A percentile compares a stretch with the other conserved stretches of the same genome.
These are phyloP conservation scores for Panzeria rudis DNA, from an alignment of 2,888 invertebrate species.

Conservation along the genomic window DNA sequence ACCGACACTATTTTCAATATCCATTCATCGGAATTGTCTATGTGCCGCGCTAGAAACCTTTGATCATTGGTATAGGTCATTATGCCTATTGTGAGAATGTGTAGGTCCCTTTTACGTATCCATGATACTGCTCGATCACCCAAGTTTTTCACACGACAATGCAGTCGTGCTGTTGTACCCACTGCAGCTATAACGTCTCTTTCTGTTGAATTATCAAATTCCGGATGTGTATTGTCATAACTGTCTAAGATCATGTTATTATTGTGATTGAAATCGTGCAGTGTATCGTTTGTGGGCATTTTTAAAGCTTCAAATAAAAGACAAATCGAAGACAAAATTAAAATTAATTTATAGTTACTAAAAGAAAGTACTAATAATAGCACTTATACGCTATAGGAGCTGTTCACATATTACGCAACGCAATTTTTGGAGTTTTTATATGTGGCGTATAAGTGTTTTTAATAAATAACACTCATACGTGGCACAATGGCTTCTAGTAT, in stretches of 20 bases:
- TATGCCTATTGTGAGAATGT: slow-evolving; percentile 89
- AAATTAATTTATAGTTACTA: too few relatives aligned
- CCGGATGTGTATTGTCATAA: slow-evolving; percentile 85
- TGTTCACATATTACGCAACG: too few relatives aligned
- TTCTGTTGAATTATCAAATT: slow-evolving; percentile 93
- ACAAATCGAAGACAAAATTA: background rate
- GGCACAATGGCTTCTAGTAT: too few relatives aligned
- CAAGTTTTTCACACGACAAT: slow-evolving; percentile 92
- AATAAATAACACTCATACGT: too few relatives aligned
- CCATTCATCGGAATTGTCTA: slow-evolving; percentile 90
- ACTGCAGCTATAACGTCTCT: slow-evolving; percentile 93
- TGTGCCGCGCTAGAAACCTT: slow-evolving; percentile 88
- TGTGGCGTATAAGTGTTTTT: too few relatives aligned
- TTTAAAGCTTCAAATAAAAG: slow-evolving; percentile 55
- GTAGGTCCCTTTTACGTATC: slow-evolving; percentile 90
- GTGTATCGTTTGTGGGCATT: slow-evolving; percentile 66
- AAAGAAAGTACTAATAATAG: too few relatives aligned
- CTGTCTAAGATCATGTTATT: slow-evolving; percentile 80
- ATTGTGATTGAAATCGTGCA: slow-evolving; percentile 56
- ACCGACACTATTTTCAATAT: slow-evolving; percentile 88
- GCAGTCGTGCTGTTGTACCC: slow-evolving; percentile 92
- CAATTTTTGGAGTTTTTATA: too few relatives aligned
- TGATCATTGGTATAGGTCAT: slow-evolving; percentile 90
- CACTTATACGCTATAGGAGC: too few relatives aligned
- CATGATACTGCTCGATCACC: slow-evolving; percentile 92